phyloP scores from a whole-genome alignment of 2,888 invertebrate genomes.

The Agrilus mali region DNA sequence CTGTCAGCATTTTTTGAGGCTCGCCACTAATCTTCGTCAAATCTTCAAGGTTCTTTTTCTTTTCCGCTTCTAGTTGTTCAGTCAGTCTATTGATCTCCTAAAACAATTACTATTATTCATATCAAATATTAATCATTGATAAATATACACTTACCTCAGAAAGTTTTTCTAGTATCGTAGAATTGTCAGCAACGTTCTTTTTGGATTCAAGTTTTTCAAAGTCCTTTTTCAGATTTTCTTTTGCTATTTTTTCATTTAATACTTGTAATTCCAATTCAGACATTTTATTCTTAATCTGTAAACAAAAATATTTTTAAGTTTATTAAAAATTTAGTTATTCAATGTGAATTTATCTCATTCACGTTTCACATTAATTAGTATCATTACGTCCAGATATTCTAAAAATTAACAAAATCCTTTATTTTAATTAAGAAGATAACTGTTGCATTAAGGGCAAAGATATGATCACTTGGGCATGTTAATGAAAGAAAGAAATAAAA shows the following conservation, averaged over 20 bases:
- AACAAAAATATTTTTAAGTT: conserved; percentile 9
- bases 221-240: conserved; percentile 13
- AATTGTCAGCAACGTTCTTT: conserved; percentile 11
- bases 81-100: conserved; percentile 20
- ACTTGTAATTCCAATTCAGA: conserved; percentile 20
- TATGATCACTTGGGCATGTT: no score
- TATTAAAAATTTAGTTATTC: no score
- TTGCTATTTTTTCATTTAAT: conserved; percentile 19
- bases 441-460: no score
- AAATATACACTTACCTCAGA: conserved; percentile 14
- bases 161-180: conserved; percentile 18
- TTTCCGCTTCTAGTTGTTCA: conserved; percentile 20
- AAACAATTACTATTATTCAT: conserved; percentile 7
- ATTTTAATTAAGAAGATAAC: no score
- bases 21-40: conserved; percentile 4
- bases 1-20: not conserved
- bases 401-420: no score
- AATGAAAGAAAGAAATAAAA: no score
- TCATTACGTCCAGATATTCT: no score
- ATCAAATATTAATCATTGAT: conserved; percentile 1
- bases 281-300: conserved; percentile 17
- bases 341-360: no score
- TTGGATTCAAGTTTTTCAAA: conserved; percentile 11
- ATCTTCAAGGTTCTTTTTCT: conserved; percentile 18
- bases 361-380: no score